Evolutionary conservation across 2,888 invertebrate genomes (phyloP), one percentile per base, ranked within the genome.

Genomic region (Plusia festucae): DNA sequence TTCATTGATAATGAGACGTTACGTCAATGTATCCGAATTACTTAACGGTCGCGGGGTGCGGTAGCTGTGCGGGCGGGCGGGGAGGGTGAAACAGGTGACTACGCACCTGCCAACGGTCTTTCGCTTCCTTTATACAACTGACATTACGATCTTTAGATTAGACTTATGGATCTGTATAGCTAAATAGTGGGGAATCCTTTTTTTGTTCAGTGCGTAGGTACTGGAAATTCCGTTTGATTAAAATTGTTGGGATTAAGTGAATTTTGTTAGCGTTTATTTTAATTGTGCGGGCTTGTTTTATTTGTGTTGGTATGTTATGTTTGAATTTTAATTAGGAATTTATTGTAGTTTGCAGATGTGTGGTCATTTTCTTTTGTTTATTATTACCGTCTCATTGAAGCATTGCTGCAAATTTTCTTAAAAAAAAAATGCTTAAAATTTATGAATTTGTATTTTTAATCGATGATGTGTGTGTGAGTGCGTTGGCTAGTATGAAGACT

Each of bases 101-200:
- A 60, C 79, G 86, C 94, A 94, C 94, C 94, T 94, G 94, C 86
- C 91, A 93, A 93, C 93, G 88, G 91, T 87, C 90, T 85, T 90
- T 86, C 88, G 85, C 86, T 91, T 90, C 91, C 90, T 91, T 91
- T 89, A 81, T 80, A 86, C 84, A 85, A 81, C 88, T 91, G 89
- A 90, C 91, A 91, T 91, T 91, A 91, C 90, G 89, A 91, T 90
- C 88, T 86, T 86, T 90, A 88, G 91, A 91, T 91, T 90, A 89
- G 87, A 88, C 86, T 83, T 85, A 81, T 80, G 82, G 81, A 73
- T 76, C 78, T 81, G 58, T 78, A 77, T 69, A 75, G 78, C 66
- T 73, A 66, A 78, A 76, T 70, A 68, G 68, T 70, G 59, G 65
- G 49, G 67, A 71, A 77, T 73, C 77, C 65, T 57, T 73, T 71